Percentiles rank a stretch among this genome's conserved stretches.
Conservation (phyloP, 2,797 vertebrate genomes). For the Ctenopoma multispine region DNA sequence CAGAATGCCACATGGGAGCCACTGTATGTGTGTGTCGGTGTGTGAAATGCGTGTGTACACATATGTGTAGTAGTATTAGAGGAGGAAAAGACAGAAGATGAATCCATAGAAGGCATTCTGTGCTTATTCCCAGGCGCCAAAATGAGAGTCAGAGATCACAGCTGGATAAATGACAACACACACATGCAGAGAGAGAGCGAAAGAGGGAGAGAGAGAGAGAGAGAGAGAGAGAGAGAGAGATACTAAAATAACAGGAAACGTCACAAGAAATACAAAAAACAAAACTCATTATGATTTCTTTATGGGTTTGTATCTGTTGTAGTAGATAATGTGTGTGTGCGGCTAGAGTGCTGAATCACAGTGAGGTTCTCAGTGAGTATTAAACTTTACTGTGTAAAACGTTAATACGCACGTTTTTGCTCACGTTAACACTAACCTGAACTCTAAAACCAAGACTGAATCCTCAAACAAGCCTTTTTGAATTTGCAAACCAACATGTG, state of each 20-base stretch:
- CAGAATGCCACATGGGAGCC: slow-evolving; percentile 64
- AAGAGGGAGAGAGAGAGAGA: slow-evolving; percentile 1
- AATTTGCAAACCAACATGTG: no score
- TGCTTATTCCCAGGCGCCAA: slow-evolving; percentile 59
- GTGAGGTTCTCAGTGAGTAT: slow-evolving; percentile 15
- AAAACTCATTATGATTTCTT: not conserved
- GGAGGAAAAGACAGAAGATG: slow-evolving; percentile 12
- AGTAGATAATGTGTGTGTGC: not conserved
- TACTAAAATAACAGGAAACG: not conserved
- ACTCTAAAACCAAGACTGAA: no score
- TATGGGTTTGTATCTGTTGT: not conserved
- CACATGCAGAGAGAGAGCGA: slow-evolving; percentile 1
- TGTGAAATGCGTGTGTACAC: slow-evolving; percentile 16
- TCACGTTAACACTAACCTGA: no score
- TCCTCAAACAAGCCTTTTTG: no score
- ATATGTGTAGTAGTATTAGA: not conserved
- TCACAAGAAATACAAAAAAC: not conserved
- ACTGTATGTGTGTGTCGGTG: slow-evolving; percentile 46
- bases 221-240: not conserved
- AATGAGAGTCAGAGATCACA: slow-evolving; percentile 57
- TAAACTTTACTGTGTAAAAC: slow-evolving; percentile 4
- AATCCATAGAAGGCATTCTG: slow-evolving; percentile 44
- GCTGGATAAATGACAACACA: slow-evolving; percentile 55
- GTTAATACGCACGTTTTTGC: no score
- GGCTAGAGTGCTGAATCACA: slow-evolving; percentile 56